Evolutionary conservation across 2,113 vertebrate genomes (phyloP).

Genomic region (Hemibagrus wyckioides): DNA sequence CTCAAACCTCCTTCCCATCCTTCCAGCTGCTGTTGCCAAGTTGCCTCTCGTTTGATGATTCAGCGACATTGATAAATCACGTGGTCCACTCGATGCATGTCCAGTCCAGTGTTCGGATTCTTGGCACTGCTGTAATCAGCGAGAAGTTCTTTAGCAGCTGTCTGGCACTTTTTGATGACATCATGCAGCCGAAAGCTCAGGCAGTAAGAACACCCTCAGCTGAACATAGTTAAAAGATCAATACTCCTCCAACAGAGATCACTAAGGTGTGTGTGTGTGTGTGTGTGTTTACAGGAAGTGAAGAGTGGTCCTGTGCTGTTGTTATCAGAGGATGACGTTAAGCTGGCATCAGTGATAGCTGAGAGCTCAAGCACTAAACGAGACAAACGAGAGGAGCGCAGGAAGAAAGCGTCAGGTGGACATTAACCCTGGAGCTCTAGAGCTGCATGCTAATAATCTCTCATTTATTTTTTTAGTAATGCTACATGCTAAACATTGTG

Average conservation of each 20-base stretch:
- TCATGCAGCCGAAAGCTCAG: slow-evolving; percentile 91
- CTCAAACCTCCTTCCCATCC: background rate
- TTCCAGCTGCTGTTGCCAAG: slow-evolving; percentile 87
- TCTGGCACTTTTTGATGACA: slow-evolving; percentile 77
- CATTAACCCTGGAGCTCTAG: background rate
- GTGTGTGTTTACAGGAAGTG: slow-evolving; percentile 79
- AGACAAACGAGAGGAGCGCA: slow-evolving; percentile 90
- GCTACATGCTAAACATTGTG: background rate
- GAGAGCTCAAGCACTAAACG: slow-evolving; percentile 81
- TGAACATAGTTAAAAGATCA: background rate
- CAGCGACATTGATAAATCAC: slow-evolving; percentile 85
- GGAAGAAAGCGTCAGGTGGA: slow-evolving; percentile 85
- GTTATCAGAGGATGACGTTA: slow-evolving; percentile 91
- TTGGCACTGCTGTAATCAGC: slow-evolving; percentile 86
- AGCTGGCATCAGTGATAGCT: slow-evolving; percentile 70
- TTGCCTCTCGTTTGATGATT: slow-evolving; percentile 86
- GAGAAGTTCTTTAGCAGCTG: slow-evolving; percentile 90
- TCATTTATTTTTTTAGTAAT: background rate
- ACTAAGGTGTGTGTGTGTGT: background rate
- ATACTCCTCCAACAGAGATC: background rate
- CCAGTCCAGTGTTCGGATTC: slow-evolving; percentile 76
- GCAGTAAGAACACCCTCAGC: slow-evolving; percentile 74
- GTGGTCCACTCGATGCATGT: slow-evolving; percentile 83
- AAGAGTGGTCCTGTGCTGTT: slow-evolving; percentile 90
- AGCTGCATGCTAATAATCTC: background rate